Base-by-base conservation (phyloP, 2,888 invertebrate species). In the Atethmia centrago region DNA sequence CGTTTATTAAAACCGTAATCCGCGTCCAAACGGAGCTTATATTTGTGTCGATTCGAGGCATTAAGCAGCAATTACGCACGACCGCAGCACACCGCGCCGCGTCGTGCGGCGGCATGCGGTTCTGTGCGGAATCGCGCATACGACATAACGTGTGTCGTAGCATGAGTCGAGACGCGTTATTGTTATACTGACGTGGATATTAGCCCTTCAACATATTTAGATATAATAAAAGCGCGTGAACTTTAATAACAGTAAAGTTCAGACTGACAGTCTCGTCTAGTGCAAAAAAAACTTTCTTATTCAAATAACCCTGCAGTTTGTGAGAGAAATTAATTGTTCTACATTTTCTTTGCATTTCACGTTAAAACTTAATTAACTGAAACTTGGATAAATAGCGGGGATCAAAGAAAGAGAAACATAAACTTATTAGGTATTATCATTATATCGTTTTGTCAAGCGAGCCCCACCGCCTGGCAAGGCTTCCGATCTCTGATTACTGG, bases 1-100 rank as follows among this genome's bases (percentile, higher is more conserved):
- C 61, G 82, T 74, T 86, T 65, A 86, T 85, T 86, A 84, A 84
- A 86, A 40, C 72, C 61, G 62, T 84, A 82, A 85, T 82, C 85
- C 64, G 21, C 77, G 49, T 55, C 70, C 70, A 69, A 78, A 81
- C 53, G 56, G 63, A 74, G 76, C 82, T 82, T 66, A 77, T 80
- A 77, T 76, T 85, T 83, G 77, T 82, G 76, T 71, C 71, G 65
- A 73, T 73, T 31, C 70, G 72, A 58, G 65, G 65, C 79, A 83
- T 87, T 76, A 79, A 77, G 72, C 69, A 75, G 68, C 78, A 80
- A 80, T 79, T 71, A 75, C 58, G 45, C 31, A 82, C 74, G 51
- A 71, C 86, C 80, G 71, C 83, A 83, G 73, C 66, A 47, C 63
- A 19, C 58, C 19, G 61, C 72, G 56, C 28, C 59, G 45, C 53